Evolutionary conservation across 2,888 invertebrate genomes (phyloP).

Genomic region (Eilema caniola): DNA sequence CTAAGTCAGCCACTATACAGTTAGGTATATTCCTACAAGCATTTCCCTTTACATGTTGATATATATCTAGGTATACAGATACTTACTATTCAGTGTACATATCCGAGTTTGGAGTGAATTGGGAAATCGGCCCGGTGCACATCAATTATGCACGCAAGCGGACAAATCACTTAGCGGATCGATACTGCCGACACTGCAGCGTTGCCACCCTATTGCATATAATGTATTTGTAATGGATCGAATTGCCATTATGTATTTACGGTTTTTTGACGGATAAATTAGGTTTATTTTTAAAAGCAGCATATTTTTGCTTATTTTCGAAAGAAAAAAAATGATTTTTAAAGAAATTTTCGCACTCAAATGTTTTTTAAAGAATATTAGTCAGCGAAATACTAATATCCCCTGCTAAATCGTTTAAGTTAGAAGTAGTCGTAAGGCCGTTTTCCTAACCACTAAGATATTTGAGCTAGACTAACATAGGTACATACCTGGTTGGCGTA

Average conservation of each 20-base stretch:
- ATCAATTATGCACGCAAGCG: constrained; percentile 80
- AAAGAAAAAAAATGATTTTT: too few species aligned
- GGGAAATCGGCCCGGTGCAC: constrained; percentile 66
- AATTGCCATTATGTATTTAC: constrained; percentile 25
- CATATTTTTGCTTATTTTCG: neutral
- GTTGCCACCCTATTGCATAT: constrained; percentile 49
- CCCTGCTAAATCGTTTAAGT: too few species aligned
- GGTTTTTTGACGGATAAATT: constrained; percentile 6
- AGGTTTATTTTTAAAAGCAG: constrained; percentile 9
- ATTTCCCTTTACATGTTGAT: constrained; percentile 21
- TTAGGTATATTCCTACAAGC: constrained; percentile 14
- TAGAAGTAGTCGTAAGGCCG: too few species aligned
- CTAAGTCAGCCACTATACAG: too few species aligned
- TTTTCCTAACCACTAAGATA: too few species aligned
- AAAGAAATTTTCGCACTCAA: too few species aligned
- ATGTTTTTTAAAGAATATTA: too few species aligned
- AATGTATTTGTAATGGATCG: constrained; percentile 40
- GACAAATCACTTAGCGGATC: constrained; percentile 77
- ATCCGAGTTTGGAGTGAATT: constrained; percentile 51
- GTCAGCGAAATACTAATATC: too few species aligned
- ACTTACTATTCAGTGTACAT: constrained; percentile 22
- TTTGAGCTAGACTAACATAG: too few species aligned
- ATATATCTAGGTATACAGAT: neutral
- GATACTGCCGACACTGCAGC: constrained; percentile 52
- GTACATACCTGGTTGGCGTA: too few species aligned